These are phyloP conservation scores for Trichoplusia ni DNA, from an alignment of 1,140 invertebrate genomes.

Conservation along the genomic window DNA sequence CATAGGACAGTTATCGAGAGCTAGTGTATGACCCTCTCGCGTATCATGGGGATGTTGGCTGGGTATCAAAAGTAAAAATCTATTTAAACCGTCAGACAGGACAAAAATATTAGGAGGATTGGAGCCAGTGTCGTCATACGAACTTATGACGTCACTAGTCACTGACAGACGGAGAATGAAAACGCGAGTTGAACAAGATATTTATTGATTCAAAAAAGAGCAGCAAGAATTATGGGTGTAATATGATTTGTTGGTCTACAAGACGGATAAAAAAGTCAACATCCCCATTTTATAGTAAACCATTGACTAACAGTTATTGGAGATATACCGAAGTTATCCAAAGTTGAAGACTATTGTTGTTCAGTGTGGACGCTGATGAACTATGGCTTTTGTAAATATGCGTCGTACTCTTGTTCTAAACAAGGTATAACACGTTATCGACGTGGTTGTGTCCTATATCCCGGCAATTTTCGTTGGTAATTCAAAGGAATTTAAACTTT, in stretches of 20 bases:
- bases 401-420: constrained; percentile 31
- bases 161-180: too few relatives aligned
- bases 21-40: constrained; percentile 40
- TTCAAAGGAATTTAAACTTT: constrained; percentile 4
- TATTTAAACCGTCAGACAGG: too few relatives aligned
- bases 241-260: too few relatives aligned
- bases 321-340: constrained; percentile 57
- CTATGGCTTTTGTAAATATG: constrained; percentile 42
- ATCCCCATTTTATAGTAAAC: constrained; percentile 44
- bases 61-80: too few relatives aligned
- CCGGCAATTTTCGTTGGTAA: background rate
- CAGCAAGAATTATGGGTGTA: too few relatives aligned
- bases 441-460: background rate
- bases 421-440: constrained; percentile 19
- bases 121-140: too few relatives aligned
- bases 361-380: constrained; percentile 32
- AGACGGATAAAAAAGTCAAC: too few relatives aligned
- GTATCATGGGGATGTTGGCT: too few relatives aligned
- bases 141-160: too few relatives aligned
- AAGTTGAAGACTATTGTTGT: constrained; percentile 50
- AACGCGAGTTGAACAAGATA: too few relatives aligned
- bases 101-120: too few relatives aligned
- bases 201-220: too few relatives aligned
- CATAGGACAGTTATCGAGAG: constrained; percentile 57
- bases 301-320: constrained; percentile 40